Conservation (phyloP, 1,140 invertebrate genomes). For the Sesamia nonagrioides region DNA sequence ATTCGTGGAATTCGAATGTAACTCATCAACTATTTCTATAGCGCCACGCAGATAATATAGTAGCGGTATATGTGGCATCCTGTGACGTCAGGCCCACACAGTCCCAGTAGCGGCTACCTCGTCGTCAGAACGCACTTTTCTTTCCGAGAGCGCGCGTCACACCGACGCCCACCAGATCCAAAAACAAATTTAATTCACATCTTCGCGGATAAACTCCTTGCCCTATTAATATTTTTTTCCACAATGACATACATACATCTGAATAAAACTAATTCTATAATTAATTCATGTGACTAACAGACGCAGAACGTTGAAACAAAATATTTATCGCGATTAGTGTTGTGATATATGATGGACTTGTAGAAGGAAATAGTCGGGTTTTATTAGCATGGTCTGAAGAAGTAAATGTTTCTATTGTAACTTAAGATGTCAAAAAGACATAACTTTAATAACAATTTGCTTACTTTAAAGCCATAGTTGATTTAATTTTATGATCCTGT, state of each 20-base stretch:
- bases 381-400: neutral
- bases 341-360: neutral
- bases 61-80: conserved; percentile 54
- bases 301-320: neutral
- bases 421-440: neutral
- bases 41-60: conserved; percentile 56
- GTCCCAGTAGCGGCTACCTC: conserved; percentile 41
- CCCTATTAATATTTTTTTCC: conserved; percentile 64
- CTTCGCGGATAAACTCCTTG: conserved; percentile 60
- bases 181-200: conserved; percentile 65
- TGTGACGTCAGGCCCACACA: conserved; percentile 53
- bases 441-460: too few relatives aligned
- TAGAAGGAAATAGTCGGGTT: neutral
- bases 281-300: conserved; percentile 35
- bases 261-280: conserved; percentile 42
- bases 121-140: conserved; percentile 41
- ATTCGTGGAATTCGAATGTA: conserved; percentile 58
- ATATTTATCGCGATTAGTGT: conserved; percentile 12
- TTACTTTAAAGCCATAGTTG: too few relatives aligned
- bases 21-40: conserved; percentile 69
- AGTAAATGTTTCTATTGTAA: neutral
- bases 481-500: too few relatives aligned
- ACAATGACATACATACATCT: conserved; percentile 51
- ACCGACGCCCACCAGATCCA: conserved; percentile 61
- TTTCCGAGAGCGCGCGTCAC: conserved; percentile 47